Conservation (phyloP, 92 coral and sea anemone species). For the Paragorgia papillata region DNA sequence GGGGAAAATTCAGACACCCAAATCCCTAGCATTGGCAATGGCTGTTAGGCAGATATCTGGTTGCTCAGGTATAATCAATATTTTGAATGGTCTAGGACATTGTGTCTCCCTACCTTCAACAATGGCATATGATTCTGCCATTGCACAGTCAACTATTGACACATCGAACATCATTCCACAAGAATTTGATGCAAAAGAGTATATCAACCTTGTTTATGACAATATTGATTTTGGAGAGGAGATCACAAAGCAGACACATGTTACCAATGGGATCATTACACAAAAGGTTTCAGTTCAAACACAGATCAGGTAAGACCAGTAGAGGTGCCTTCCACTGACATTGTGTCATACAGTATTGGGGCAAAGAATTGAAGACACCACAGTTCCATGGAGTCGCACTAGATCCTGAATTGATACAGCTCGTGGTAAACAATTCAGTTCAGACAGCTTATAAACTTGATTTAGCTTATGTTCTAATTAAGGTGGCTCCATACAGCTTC, state of each 20-base stretch:
- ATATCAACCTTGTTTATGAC: too few species aligned
- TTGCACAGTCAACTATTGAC: conserved; percentile 27
- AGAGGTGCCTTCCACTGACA: conserved; percentile 27
- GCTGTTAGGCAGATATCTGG: too few species aligned
- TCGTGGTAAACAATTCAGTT: not conserved
- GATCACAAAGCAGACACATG: conserved; percentile 47
- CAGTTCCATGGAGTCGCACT: conserved; percentile 20
- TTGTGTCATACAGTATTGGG: conserved; percentile 50
- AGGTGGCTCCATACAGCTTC: too few species aligned
- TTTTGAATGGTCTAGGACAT: too few species aligned
- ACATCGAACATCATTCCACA: conserved; percentile 43
- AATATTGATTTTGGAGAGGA: conserved; percentile 57
- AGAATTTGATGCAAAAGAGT: conserved; percentile 30
- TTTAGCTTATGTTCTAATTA: not conserved
- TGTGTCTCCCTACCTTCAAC: conserved; percentile 50
- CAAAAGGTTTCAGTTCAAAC: conserved; percentile 30
- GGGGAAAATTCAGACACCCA: conserved; percentile 50
- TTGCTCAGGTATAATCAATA: too few species aligned
- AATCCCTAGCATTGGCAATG: conserved; percentile 50
- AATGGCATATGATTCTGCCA: too few species aligned
- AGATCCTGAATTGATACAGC: not conserved
- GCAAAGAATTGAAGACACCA: conserved; percentile 50
- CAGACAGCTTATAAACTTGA: conserved; percentile 16
- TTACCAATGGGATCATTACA: conserved; percentile 46
- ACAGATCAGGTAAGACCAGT: conserved; percentile 26